Conservation (phyloP, 2,888 invertebrate genomes). For the Macroteleia sp. region DNA sequence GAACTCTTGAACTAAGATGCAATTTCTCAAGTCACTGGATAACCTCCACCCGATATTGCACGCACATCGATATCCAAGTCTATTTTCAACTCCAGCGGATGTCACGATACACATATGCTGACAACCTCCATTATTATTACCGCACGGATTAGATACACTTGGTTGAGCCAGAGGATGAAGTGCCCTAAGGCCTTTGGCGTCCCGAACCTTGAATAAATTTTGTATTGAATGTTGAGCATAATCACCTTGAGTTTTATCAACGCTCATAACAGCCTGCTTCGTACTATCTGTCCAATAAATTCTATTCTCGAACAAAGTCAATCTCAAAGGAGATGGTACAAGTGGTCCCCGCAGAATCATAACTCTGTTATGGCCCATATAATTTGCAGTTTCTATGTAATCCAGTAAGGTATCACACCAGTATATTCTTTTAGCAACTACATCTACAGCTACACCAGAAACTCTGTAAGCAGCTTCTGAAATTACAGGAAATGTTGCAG, state of each 20-base stretch:
- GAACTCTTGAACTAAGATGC: conserved; percentile 93
- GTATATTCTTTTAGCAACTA: conserved; percentile 94
- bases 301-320: conserved; percentile 93
- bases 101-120: conserved; percentile 97
- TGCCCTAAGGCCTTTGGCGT: conserved; percentile 93
- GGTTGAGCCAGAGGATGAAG: conserved; percentile 91
- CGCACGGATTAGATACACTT: conserved; percentile 90
- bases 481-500: conserved; percentile 91
- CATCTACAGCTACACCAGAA: conserved; percentile 95
- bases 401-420: conserved; percentile 98
- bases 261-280: conserved; percentile 94
- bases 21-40: conserved; percentile 90
- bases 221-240: conserved; percentile 92
- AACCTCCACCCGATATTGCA: conserved; percentile 95
- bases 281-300: conserved; percentile 97
- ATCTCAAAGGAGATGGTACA: conserved; percentile 93
- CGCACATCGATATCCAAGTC: conserved; percentile 94
- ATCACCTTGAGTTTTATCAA: conserved; percentile 93
- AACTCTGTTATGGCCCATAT: conserved; percentile 92
- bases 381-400: conserved; percentile 98
- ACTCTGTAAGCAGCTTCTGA: conserved; percentile 97
- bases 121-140: conserved; percentile 94
- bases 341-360: conserved; percentile 92
- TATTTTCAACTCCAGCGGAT: conserved; percentile 86
- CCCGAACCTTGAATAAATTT: conserved; percentile 91